Evolutionary conservation across 92 coral and sea anemone genomes (phyloP), one percentile per base, ranked within the genome.

Genomic region (Pocillopora meandrina): DNA sequence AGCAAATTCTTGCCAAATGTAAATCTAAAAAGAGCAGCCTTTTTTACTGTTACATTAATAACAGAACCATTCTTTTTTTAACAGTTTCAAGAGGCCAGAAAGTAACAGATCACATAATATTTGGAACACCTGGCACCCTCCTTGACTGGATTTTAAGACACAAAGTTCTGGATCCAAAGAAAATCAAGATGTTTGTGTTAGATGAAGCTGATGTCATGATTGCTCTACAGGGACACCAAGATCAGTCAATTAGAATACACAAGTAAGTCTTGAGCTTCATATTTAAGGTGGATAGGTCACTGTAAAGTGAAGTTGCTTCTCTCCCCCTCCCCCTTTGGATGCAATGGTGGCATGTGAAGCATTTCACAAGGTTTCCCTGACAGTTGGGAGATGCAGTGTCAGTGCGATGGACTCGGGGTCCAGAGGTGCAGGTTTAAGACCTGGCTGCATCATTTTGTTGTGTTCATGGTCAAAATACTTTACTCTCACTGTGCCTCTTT

Each of bases 161-260:
- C 63, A 61, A 73, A 56, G 92, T 82, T 1, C 76, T 96, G 72
- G 98, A 96, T 23, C 90, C 99, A 19, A 87, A 72, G 79, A 94
- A 91, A 59, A 75, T 96, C 71, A 69, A 85, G 69, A 97, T 96
- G 85, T 94, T 94, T 91, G 99, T 96, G 0, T 84, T 96, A 65
- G 99, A 96, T 84, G 97, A 96, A 67, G 99, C 99, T 17, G 99
- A 96, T 86, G 94, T 96, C 63, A 96, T 96, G 99, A 94, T 96
- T 20, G 98, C 96, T 21, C 55, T 90, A 36, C 97, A 94, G 67
- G 99, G 99, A 1, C 99, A 96, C 80, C 93, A 91, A 65, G 99
- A 96, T 61, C 99, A 96, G 86, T 92, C 97, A 58, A 90, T 96
- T 63, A 92, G 99, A 76, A 90, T 96, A 61, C 97, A 96, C 83